These are phyloP conservation scores for Otus scops DNA, from an alignment of 2,797 vertebrate species.

Conservation along the genomic window DNA sequence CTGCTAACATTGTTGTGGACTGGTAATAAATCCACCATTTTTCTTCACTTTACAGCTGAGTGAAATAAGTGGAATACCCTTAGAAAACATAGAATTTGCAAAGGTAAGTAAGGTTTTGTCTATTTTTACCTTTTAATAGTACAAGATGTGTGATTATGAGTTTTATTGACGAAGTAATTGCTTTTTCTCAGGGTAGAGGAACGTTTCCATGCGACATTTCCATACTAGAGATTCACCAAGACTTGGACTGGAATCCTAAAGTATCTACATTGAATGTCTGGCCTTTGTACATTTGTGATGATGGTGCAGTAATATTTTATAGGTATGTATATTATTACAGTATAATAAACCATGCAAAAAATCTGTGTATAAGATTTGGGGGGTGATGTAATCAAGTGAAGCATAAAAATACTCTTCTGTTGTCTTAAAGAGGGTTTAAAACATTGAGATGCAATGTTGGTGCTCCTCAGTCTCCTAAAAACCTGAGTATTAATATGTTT, in stretches of 20 bases:
- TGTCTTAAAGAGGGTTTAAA: background rate
- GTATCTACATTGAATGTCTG: conserved; percentile 96
- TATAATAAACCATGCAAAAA: background rate
- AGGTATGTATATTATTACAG: conserved; percentile 78
- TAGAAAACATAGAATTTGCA: conserved; percentile 96
- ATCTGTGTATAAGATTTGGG: background rate
- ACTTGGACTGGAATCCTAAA: conserved; percentile 99
- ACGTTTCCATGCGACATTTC: conserved; percentile 99
- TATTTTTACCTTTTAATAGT: background rate
- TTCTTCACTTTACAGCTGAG: conserved; percentile 83
- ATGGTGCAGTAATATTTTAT: conserved; percentile 98
- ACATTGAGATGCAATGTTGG: background rate
- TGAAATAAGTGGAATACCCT: conserved; percentile 87
- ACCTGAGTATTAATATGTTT: background rate
- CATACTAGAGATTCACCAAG: conserved; percentile 97
- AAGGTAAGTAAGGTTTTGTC: conserved; percentile 81
- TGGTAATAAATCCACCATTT: background rate
- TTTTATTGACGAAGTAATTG: background rate
- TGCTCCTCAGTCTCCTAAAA: background rate
- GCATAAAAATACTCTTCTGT: background rate
- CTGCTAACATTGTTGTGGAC: background rate
- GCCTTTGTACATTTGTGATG: conserved; percentile 99
- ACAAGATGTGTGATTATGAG: background rate
- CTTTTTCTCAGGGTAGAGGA: conserved; percentile 88
- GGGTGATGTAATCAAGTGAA: background rate